Conservation (phyloP, 1,140 invertebrate genomes). For the Pemphigus obesinymphae region DNA sequence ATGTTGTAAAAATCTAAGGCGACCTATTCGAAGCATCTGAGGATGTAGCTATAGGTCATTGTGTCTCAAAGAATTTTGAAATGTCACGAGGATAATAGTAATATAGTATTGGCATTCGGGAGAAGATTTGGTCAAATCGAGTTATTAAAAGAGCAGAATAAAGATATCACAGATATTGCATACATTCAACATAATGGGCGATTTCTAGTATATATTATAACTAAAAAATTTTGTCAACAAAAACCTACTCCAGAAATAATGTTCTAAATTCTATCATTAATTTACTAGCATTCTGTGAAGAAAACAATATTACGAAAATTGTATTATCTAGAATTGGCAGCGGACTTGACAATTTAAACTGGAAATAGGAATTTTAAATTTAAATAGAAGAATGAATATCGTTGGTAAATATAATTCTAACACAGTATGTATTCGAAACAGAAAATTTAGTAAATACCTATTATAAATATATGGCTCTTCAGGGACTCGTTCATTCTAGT, state of each 20-base stretch:
- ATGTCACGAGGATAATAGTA: too few species aligned
- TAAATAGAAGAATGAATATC: too few species aligned
- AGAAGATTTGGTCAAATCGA: not conserved
- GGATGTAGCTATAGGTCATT: constrained; percentile 19
- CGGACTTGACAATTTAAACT: too few species aligned
- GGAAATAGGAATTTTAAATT: too few species aligned
- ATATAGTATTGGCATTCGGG: too few species aligned
- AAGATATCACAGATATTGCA: not conserved
- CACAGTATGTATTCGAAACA: too few species aligned
- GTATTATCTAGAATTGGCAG: not conserved
- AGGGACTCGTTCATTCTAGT: too few species aligned
- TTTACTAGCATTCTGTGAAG: not conserved
- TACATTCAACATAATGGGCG: not conserved
- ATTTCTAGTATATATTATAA: not conserved
- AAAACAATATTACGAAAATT: not conserved
- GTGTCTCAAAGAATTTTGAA: constrained; percentile 7
- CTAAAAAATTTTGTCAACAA: not conserved
- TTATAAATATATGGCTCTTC: too few species aligned
- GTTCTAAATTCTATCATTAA: not conserved
- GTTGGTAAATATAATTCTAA: too few species aligned
- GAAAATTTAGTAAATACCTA: too few species aligned
- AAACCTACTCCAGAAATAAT: not conserved
- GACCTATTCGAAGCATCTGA: not conserved
- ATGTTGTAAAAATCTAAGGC: not conserved
- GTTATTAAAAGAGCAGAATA: too few species aligned